These are phyloP conservation scores for Fragum sueziense DNA, from an alignment of 2,888 invertebrate genomes.

Conservation along the genomic window DNA sequence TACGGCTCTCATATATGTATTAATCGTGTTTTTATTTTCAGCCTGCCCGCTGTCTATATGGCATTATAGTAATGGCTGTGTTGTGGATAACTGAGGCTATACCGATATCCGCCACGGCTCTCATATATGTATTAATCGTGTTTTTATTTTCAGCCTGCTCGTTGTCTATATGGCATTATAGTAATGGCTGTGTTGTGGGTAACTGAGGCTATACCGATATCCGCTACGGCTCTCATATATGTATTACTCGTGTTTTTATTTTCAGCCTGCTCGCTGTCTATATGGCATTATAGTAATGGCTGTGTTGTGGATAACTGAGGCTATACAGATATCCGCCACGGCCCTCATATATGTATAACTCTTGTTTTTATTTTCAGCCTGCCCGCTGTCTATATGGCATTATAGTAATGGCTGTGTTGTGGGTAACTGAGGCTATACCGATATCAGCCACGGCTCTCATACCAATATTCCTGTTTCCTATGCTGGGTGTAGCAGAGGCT, in stretches of 20 bases:
- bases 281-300: constrained; percentile 65
- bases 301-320: constrained; percentile 65
- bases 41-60: constrained; percentile 63
- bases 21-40: constrained; percentile 23
- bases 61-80: constrained; percentile 61
- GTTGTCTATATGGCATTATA: constrained; percentile 63
- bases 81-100: constrained; percentile 68
- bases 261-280: constrained; percentile 61
- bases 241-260: constrained; percentile 47
- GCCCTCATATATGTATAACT: constrained; percentile 52
- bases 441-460: constrained; percentile 65
- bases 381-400: constrained; percentile 63
- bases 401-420: constrained; percentile 63
- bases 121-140: constrained; percentile 31
- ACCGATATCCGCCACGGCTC: constrained; percentile 65
- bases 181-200: constrained; percentile 67
- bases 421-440: constrained; percentile 67
- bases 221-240: constrained; percentile 63
- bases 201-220: constrained; percentile 67
- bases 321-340: constrained; percentile 66
- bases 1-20: constrained; percentile 59
- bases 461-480: constrained; percentile 65
- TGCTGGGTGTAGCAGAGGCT: constrained; percentile 57
- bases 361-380: constrained; percentile 42
- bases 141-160: constrained; percentile 47